Evolutionary conservation across 23 tunicate species (phyloP), one percentile per base, ranked within the genome.

Genomic region (Phallusia fumigata): DNA sequence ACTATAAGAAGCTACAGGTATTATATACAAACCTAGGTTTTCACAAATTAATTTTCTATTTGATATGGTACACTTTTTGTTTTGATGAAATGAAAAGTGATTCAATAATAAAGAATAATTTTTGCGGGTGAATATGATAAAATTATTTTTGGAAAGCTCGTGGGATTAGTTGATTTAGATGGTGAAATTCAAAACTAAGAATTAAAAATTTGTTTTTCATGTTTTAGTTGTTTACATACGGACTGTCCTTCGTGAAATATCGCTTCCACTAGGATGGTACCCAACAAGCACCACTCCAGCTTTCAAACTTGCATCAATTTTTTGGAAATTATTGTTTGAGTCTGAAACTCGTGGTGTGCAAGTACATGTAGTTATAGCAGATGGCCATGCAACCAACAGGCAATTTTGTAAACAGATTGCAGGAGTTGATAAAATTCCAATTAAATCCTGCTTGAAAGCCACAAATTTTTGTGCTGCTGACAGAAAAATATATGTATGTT

Each of bases 221-320:
- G 45, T 32, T 74, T 6, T 36, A 81, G 85, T 81, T 18, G 65
- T 81, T 65, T 81, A 81, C 77, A 3, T 81, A 18, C 49, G 85
- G 33, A 65, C 77, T n/a, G 19, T 81, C 31, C 19, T 2, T 33
- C 76, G 33, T 65, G 51, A 35, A 36, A 81, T 81, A 6, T 81
- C 77, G 3, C 64, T 81, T 31, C 85, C 77, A 5, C 21, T 81
- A 19, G 76, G 77, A 8, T 81, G 85, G 85, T 81, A 34, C 35
- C 85, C 85, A 13, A 81, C 85, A 13, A 81, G 21, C 2, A 18
- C 85, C 33, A 81, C 85, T 40, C 77, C 85, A n/a, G 76, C 85
- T 33, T 34, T 19, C 33, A 33, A 32, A 19, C 32, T 81, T 19
- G 76, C 85, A 16, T 24, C 8, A 31, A 3, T 65, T 32, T 81